Base-by-base conservation (phyloP, 2,888 invertebrate species). In the Bembecia ichneumoniformis region DNA sequence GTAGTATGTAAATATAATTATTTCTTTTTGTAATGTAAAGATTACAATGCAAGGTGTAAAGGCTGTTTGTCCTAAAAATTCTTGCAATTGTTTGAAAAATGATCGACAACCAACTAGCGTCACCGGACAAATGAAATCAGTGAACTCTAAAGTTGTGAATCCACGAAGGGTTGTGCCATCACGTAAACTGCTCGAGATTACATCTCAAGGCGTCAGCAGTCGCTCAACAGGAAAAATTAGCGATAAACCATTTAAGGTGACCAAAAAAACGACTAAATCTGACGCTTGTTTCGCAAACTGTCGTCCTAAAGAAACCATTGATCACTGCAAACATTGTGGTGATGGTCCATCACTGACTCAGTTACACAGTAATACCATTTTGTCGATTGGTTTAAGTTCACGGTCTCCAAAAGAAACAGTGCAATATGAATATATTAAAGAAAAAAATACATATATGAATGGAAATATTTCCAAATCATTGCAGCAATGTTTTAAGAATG, bases 401-500 rank as follows among this genome's bases (percentile, higher is more conserved):
- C 2, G 35, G 40, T 40, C 34, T 11, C 34, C 47, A 16, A 48
- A 46, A 2, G 43, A 55, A 28, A 28, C 28, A 28, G 3, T 28
- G 28, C 28, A 28, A 2, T 28, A 28, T 9, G 28, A 28, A 47
- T 36, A 10, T 47, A 47, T 43, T 15, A 48, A 1, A 47, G 43
- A 50, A 52, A 49, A 20, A 35, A 49, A 14, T 50, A 49, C 15
- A 40, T 16, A 47, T 34, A 55, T 50, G 49, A 51, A 52, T 48
- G 52, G 35, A 9, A 11, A 35, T 16, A 13, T 17, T 5, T 3
- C 50, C 17, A 36, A 53, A 46, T 15, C 49, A 2, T 50, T 84
- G 0, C 66, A 77, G 43, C 77, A 86, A 47, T 75, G 75, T 56
- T 86, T 78, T 50, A 80, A 64, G 57, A 87, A 87, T 45, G 76